Evolutionary conservation across 2,113 vertebrate species (phyloP), one percentile per base, ranked within the genome.

Genomic region (Halcyon senegalensis): DNA sequence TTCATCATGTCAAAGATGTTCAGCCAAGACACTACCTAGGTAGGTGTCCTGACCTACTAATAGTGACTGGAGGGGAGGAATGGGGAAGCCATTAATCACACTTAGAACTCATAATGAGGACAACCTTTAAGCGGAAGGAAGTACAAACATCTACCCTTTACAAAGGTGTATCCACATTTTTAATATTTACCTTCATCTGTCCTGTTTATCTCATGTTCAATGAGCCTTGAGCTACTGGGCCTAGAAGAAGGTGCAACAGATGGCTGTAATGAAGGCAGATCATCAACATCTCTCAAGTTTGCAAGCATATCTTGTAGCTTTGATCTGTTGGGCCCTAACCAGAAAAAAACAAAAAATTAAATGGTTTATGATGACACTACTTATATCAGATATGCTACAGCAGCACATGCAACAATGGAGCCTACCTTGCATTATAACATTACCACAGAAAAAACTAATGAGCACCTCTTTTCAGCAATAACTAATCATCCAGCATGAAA

Each of bases 271-370:
- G 99, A 99, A 92, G 99, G 98, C 89, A 99, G 96, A 92, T 99
- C 99, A 98, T 99, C 99, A 35, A 98, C 98, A 76, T 99, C 99
- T 97, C 99, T 98, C 96, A 99, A 98, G 96, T 99, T 99, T 95
- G 99, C 99, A 98, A 99, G 97, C 99, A 99, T 99, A 97, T 99
- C 99, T 98, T 99, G 99, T 64, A 99, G 99, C 97, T 99, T 99
- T 94, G 99, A 99, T 95, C 99, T 98, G 98, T 99, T 99, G 93
- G 99, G 99, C 95, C 99, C 99, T 99, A 97, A 96, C 92, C 96
- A 89, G 96, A 95, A 92, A 87, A 69, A 94, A 84, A 94, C 60
- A 94, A 96, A 94, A 93, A 88, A 74, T 72, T 80, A 83, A 97
- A 87, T 1, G 23, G 69, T 94, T 97, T 96, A 97, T 13, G 31